phyloP scores from a whole-genome alignment of 2,797 vertebrate genomes.

The Heliangelus exortis region DNA sequence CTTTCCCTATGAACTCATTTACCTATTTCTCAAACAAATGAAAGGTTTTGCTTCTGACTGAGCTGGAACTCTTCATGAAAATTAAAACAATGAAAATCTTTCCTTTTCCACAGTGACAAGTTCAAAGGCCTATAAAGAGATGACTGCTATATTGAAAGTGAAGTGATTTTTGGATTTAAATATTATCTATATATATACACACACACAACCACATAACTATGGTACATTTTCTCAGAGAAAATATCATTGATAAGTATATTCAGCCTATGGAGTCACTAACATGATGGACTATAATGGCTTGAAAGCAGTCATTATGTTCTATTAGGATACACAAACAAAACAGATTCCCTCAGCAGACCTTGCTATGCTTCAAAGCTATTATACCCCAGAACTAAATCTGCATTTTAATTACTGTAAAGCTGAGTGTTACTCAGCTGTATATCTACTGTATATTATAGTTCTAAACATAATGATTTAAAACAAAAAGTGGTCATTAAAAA shows the following conservation, averaged over 20 bases:
- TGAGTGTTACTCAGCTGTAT: not conserved
- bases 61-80: not conserved
- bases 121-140: not conserved
- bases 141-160: not conserved
- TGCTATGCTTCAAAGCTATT: slow-evolving; percentile 41
- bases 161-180: not conserved
- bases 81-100: not conserved
- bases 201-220: not conserved
- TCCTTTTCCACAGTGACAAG: not conserved
- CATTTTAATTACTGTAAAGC: slow-evolving; percentile 58
- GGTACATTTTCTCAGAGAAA: slow-evolving; percentile 28
- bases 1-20: not conserved
- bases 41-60: not conserved
- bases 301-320: slow-evolving; percentile 63
- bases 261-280: slow-evolving; percentile 42
- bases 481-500: not conserved
- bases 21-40: not conserved
- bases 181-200: not conserved
- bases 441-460: not conserved
- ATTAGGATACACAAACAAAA: slow-evolving; percentile 55
- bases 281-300: slow-evolving; percentile 54
- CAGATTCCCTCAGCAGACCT: slow-evolving; percentile 49
- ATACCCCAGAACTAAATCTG: slow-evolving; percentile 25
- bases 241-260: not conserved
- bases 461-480: not conserved